phyloP scores from a whole-genome alignment of 2,888 invertebrate species.

The Chrysolina americana region DNA sequence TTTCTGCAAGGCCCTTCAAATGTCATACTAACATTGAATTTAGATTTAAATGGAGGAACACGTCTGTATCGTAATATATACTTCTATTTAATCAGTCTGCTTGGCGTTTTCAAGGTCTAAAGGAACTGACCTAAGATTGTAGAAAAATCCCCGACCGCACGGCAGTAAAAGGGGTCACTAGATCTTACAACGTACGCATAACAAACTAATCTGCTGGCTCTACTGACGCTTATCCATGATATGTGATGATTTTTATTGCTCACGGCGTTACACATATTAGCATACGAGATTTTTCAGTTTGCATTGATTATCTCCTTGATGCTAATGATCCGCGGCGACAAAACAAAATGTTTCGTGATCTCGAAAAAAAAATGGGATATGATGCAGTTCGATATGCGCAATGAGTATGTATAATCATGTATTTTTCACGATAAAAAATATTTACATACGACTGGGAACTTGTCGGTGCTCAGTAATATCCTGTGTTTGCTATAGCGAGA shows the following conservation, averaged over 20 bases:
- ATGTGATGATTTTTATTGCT: not conserved
- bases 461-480: not conserved
- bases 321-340: not conserved
- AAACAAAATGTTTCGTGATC: not conserved
- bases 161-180: too few relatives aligned
- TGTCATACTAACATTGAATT: too few relatives aligned
- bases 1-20: too few relatives aligned
- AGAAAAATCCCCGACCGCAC: too few relatives aligned
- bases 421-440: not conserved
- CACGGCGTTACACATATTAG: not conserved
- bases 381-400: not conserved
- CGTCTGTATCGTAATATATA: too few relatives aligned
- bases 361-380: not conserved
- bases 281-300: slow-evolving; percentile 1
- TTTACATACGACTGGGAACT: not conserved
- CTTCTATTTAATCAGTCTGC: too few relatives aligned
- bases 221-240: not conserved
- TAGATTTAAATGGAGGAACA: too few relatives aligned
- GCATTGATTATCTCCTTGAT: slow-evolving; percentile 6
- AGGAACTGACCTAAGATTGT: too few relatives aligned
- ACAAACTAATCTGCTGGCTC: not conserved
- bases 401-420: not conserved
- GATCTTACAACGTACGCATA: too few relatives aligned
- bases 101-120: too few relatives aligned
- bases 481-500: not conserved